Evolutionary conservation across 2,113 vertebrate genomes (phyloP).

Genomic region (Leucopternis melanops): DNA sequence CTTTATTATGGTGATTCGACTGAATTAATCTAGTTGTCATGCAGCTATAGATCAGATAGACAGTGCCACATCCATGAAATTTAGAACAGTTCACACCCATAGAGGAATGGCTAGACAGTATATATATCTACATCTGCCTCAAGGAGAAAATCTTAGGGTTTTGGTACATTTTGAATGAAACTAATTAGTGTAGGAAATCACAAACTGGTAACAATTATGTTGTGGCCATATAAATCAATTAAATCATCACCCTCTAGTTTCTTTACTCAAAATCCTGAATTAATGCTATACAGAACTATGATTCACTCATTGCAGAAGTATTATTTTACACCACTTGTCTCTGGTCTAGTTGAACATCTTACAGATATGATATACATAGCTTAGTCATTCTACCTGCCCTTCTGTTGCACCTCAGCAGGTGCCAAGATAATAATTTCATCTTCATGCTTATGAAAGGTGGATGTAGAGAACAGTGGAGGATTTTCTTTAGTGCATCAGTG

Average conservation of each 20-base stretch:
- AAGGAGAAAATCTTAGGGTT: neutral
- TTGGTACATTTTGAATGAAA: neutral
- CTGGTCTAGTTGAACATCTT: neutral
- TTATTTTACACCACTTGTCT: neutral
- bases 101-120: neutral
- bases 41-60: neutral
- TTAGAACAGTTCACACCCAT: neutral
- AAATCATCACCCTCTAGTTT: neutral
- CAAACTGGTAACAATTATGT: neutral
- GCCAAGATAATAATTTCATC: neutral
- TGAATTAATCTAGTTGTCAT: neutral
- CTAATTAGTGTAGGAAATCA: neutral
- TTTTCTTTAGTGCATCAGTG: neutral
- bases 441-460: neutral
- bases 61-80: neutral
- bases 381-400: neutral
- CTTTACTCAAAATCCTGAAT: neutral
- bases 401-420: neutral
- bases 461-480: neutral
- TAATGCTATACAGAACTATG: neutral
- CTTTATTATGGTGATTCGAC: neutral
- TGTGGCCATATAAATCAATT: neutral
- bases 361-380: neutral
- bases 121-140: neutral
- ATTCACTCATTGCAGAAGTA: neutral